Evolutionary conservation across 2,888 invertebrate genomes (phyloP), one percentile per base, ranked within the genome.

Genomic region (Phyto melanocephala): DNA sequence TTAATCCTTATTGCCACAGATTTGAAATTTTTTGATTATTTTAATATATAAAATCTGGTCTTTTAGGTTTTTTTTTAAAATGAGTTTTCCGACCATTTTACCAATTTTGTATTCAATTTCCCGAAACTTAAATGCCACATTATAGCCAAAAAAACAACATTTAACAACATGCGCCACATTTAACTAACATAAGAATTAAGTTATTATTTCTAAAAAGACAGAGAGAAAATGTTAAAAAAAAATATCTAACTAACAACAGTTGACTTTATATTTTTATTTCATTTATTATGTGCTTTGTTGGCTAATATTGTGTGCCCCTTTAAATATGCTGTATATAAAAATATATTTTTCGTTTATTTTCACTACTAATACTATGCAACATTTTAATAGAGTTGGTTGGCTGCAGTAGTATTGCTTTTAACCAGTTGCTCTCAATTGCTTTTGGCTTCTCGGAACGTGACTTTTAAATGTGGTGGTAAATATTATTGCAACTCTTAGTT

Each of bases 401-500:
- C 13, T 22, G 52, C 22, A 10, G 13, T 54, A 54, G n/a, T 40
- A n/a, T 15, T 63, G 42, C 20, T 62, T 63, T 37, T 22, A 63
- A 74, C 81, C 74, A 78, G 78, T 82, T 82, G 81, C 74, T 75
- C 45, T 56, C 74, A 65, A 82, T 82, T 70, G 74, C 70, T 68
- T 75, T 82, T 81, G 77, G 54, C 47, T 74, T 47, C 71, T 58
- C 65, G 35, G 20, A 78, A 82, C 81, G 81, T 82, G 81, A 82
- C 77, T 78, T 74, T 70, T 78, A 62, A 74, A 80, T 74, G 60
- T 72, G 60, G 72, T 80, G 72, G 79, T 74, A 80, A 80, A 72
- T 71, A 74, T 68, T 65, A 62, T 54, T 52, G 67, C 72, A 74
- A 54, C 60, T 68, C 60, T 42, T 42, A 33, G 52, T 42, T 50